A percentile compares a stretch with the other conserved stretches of the same genome.
Evolutionary conservation across 2,797 vertebrate genomes (phyloP).

Genomic region (Macroramphosus scolopax): DNA sequence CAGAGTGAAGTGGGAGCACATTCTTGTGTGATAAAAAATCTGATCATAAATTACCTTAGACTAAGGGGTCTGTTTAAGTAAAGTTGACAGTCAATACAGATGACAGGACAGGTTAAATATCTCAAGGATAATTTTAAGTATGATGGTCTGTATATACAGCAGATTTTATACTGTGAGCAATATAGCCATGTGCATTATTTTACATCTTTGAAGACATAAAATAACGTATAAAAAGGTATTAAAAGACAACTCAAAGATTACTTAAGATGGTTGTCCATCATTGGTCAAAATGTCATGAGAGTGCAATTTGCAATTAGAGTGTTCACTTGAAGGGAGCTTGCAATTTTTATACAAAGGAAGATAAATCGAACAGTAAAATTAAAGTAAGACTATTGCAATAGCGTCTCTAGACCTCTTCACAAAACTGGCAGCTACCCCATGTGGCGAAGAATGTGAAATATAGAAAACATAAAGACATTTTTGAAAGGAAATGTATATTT

Average conservation of each 20-base stretch:
- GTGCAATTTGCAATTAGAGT: constrained; percentile 16
- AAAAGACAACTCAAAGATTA: constrained; percentile 8
- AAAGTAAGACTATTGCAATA: constrained; percentile 8
- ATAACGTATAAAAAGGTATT: constrained; percentile 18
- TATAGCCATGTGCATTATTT: constrained; percentile 14
- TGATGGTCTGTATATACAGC: constrained; percentile 26
- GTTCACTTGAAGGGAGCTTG: constrained; percentile 11
- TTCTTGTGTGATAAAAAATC: constrained; percentile 29
- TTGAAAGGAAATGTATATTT: constrained; percentile 16
- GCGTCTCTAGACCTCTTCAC: constrained; percentile 19
- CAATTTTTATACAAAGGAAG: constrained; percentile 21
- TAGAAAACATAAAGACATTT: constrained; percentile 18
- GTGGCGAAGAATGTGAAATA: constrained; percentile 60
- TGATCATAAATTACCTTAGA: constrained; percentile 25
- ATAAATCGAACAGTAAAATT: too few relatives aligned
- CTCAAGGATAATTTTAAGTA: constrained; percentile 14
- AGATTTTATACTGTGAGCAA: constrained; percentile 25
- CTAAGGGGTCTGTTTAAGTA: constrained; percentile 19
- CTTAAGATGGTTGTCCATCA: constrained; percentile 14
- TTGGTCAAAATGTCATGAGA: constrained; percentile 2
- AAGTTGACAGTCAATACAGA: constrained; percentile 25
- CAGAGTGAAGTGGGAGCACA: constrained; percentile 14
- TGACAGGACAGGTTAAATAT: constrained; percentile 14
- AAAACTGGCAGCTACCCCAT: constrained; percentile 69
- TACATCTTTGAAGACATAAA: constrained; percentile 19